Evolutionary conservation across 30 jellyfish, hydroid and myxozoan species (phyloP).

Genomic region (Clytia hemisphaerica): DNA sequence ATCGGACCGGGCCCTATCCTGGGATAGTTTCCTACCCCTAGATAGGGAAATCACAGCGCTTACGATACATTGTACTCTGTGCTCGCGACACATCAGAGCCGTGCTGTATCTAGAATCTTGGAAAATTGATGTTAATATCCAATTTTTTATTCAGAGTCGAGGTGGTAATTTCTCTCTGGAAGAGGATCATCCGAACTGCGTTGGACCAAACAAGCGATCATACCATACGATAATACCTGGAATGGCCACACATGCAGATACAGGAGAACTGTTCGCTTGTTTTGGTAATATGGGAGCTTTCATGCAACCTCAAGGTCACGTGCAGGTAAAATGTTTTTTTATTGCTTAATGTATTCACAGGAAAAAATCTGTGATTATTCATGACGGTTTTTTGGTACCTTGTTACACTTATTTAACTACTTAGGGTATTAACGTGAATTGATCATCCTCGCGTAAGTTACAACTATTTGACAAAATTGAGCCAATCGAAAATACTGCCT

Average conservation of each 20-base stretch:
- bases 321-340: constrained; percentile 50
- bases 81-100: too few species aligned
- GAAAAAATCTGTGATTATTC: too few species aligned
- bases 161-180: constrained; percentile 75
- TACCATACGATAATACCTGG: constrained; percentile 97
- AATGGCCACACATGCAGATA: constrained; percentile 81
- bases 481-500: too few species aligned
- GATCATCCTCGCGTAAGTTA: too few species aligned
- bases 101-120: background rate
- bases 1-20: too few species aligned
- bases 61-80: background rate
- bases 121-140: background rate
- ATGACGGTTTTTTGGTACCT: too few species aligned
- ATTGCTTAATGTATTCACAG: too few species aligned
- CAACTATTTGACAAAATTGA: too few species aligned
- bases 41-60: too few species aligned
- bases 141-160: constrained; percentile 43
- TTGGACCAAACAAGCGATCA: constrained; percentile 75
- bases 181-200: constrained; percentile 56
- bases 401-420: too few species aligned
- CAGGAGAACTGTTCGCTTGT: constrained; percentile 65
- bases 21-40: too few species aligned
- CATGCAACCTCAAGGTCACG: constrained; percentile 98
- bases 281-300: constrained; percentile 94
- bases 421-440: too few species aligned